These are phyloP conservation scores for Columba guinea DNA, from an alignment of 2,797 vertebrate genomes.

Conservation along the genomic window DNA sequence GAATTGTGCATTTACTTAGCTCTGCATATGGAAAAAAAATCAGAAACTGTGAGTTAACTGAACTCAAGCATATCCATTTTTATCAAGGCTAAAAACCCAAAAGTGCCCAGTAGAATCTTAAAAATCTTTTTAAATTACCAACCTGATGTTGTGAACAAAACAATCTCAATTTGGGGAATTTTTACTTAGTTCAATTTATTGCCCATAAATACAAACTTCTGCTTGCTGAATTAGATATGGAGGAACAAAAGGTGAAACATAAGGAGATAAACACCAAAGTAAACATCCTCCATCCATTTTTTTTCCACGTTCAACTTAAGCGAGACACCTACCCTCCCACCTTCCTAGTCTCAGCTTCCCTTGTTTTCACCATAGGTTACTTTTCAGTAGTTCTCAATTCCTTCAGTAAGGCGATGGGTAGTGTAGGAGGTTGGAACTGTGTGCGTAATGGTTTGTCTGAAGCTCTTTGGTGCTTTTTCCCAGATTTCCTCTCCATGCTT, in stretches of 20 bases:
- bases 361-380: background rate
- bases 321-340: background rate
- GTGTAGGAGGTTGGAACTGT: background rate
- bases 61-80: background rate
- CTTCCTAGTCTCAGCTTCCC: background rate
- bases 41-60: background rate
- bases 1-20: constrained; percentile 27
- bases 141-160: background rate
- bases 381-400: background rate
- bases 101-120: background rate
- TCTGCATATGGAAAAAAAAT: constrained; percentile 5
- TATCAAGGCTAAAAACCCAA: background rate
- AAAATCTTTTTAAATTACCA: background rate
- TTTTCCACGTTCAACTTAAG: background rate
- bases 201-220: background rate
- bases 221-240: background rate
- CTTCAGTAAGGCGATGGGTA: background rate
- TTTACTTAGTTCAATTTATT: background rate
- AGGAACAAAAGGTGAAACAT: background rate
- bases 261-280: background rate
- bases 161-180: background rate
- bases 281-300: background rate
- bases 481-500: background rate
- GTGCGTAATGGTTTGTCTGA: background rate
- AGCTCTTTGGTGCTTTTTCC: background rate